Percentiles rank a stretch among this genome's conserved stretches.
Conservation (phyloP, 2,888 invertebrate species). For the Synergus laeviventris region DNA sequence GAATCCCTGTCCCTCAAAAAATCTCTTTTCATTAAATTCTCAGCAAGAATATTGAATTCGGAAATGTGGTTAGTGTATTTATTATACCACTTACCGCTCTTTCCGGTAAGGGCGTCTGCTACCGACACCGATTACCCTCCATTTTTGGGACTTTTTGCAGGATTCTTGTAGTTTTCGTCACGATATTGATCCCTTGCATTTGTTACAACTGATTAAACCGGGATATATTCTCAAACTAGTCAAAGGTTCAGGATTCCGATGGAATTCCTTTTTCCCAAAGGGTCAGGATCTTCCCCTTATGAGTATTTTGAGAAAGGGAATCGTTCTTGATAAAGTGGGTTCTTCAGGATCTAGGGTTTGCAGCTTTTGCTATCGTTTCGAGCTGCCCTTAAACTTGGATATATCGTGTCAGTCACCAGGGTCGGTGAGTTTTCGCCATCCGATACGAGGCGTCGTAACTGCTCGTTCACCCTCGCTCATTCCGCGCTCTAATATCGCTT, state of each 20-base stretch:
- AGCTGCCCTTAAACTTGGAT: slow-evolving; percentile 51
- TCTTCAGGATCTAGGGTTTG: slow-evolving; percentile 24
- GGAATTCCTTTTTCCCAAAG: neutral
- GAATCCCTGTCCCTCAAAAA: neutral
- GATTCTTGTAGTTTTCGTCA: slow-evolving; percentile 53
- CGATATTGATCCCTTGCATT: slow-evolving; percentile 51
- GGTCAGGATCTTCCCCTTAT: slow-evolving; percentile 22
- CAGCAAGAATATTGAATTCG: slow-evolving; percentile 31
- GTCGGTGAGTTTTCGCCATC: slow-evolving; percentile 77
- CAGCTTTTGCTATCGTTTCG: slow-evolving; percentile 73
- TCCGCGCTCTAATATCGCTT: slow-evolving; percentile 65
- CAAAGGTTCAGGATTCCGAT: neutral
- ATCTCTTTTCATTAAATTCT: neutral
- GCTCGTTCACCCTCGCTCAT: slow-evolving; percentile 73
- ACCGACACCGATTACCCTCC: slow-evolving; percentile 73
- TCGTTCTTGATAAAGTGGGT: neutral
- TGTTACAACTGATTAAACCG: slow-evolving; percentile 38
- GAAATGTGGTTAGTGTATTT: neutral
- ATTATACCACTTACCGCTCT: neutral
- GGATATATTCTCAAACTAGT: neutral
- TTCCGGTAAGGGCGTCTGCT: slow-evolving; percentile 66
- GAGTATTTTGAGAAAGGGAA: neutral
- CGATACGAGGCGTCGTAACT: slow-evolving; percentile 72
- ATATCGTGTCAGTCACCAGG: slow-evolving; percentile 80
- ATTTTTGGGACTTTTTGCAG: slow-evolving; percentile 66